Evolutionary conservation across 2,888 invertebrate species (phyloP).

Genomic region (Athrips mouffetella): DNA sequence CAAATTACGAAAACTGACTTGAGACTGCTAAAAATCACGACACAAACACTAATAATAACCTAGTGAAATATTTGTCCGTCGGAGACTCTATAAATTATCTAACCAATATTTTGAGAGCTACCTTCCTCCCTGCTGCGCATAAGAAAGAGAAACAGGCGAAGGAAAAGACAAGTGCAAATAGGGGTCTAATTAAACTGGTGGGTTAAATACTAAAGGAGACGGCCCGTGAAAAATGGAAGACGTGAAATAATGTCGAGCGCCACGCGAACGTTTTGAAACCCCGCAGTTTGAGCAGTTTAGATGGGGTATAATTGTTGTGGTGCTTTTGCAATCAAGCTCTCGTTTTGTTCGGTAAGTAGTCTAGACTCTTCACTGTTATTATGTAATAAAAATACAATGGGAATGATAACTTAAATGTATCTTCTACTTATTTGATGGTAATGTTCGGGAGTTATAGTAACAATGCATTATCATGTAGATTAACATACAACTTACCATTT

Average conservation of each 20-base stretch:
- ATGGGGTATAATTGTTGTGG: slow-evolving; percentile 19
- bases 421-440: background rate
- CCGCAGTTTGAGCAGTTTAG: slow-evolving; percentile 19
- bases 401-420: slow-evolving; percentile 7
- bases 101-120: slow-evolving; percentile 22
- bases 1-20: slow-evolving; percentile 27
- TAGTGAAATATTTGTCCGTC: slow-evolving; percentile 30
- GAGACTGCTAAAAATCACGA: slow-evolving; percentile 42
- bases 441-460: background rate
- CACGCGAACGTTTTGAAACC: slow-evolving; percentile 23
- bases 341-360: slow-evolving; percentile 12
- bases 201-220: slow-evolving; percentile 29
- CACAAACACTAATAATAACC: slow-evolving; percentile 36
- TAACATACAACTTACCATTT: no score
- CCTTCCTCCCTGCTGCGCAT: background rate
- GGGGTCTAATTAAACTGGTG: slow-evolving; percentile 23
- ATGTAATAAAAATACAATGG: slow-evolving; percentile 9
- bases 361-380: slow-evolving; percentile 13
- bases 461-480: background rate
- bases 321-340: slow-evolving; percentile 20
- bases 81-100: slow-evolving; percentile 27
- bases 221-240: slow-evolving; percentile 36
- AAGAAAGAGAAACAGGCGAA: background rate
- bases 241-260: slow-evolving; percentile 27
- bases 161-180: slow-evolving; percentile 3